Percentiles rank a stretch among this genome's conserved stretches.
phyloP scores from a whole-genome alignment of 1,140 invertebrate genomes.

The Armadillidium nasatum region DNA sequence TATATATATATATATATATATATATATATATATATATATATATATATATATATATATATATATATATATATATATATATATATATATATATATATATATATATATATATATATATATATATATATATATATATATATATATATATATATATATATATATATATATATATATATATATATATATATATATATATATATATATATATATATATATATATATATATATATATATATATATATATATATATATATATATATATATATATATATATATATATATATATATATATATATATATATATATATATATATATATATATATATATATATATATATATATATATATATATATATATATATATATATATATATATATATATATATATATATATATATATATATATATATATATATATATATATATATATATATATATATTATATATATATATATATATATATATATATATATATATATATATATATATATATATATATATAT shows the following conservation, averaged over 20 bases:
- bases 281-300: background rate
- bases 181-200: constrained; percentile 11
- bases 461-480: constrained; percentile 11
- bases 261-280: constrained; percentile 4
- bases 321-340: constrained; percentile 11
- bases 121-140: background rate
- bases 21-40: background rate
- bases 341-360: constrained; percentile 9
- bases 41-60: background rate
- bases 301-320: constrained; percentile 11
- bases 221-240: constrained; percentile 13
- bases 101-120: constrained; percentile 13
- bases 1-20: constrained; percentile 13
- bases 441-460: constrained; percentile 13
- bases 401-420: background rate
- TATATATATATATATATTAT: constrained; percentile 9
- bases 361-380: constrained; percentile 9
- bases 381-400: background rate
- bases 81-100: background rate
- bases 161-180: background rate
- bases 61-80: background rate
- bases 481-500: background rate
- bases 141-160: background rate
- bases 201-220: constrained; percentile 11
- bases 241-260: constrained; percentile 13